Evolutionary conservation across 2,113 vertebrate species (phyloP).

Genomic region (Hemicordylus capensis): DNA sequence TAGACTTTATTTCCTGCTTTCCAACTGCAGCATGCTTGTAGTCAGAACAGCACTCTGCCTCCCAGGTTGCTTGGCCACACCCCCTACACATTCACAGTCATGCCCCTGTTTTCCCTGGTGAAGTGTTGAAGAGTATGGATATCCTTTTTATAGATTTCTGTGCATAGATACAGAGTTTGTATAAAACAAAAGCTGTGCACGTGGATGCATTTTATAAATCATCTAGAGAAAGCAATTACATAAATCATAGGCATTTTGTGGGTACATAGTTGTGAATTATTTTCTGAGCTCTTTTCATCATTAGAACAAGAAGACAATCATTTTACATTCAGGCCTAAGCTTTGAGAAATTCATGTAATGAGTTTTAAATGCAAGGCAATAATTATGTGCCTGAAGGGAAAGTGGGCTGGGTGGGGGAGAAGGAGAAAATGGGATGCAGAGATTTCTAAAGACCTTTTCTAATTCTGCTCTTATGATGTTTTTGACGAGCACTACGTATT

Average conservation of each 20-base stretch:
- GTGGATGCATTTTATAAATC: neutral
- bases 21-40: too few species aligned
- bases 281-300: neutral
- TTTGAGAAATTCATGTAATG: constrained; percentile 10
- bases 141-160: neutral
- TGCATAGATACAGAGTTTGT: neutral
- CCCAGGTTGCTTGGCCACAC: too few species aligned
- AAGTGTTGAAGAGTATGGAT: too few species aligned
- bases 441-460: constrained; percentile 36
- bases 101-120: too few species aligned
- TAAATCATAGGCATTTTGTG: constrained; percentile 1
- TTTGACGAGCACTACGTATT: constrained; percentile 47
- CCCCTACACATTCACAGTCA: too few species aligned
- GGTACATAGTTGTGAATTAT: neutral
- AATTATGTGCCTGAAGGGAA: constrained; percentile 18
- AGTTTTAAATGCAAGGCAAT: constrained; percentile 43
- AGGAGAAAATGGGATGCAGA: neutral
- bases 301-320: constrained; percentile 29
- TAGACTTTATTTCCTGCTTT: too few species aligned
- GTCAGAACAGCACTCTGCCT: too few species aligned
- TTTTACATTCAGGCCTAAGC: constrained; percentile 29
- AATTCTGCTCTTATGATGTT: constrained; percentile 18
- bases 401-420: neutral
- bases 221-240: constrained; percentile 12
- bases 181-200: neutral